Evolutionary conservation across 2,113 vertebrate species (phyloP).

Genomic region (Rissa tridactyla): DNA sequence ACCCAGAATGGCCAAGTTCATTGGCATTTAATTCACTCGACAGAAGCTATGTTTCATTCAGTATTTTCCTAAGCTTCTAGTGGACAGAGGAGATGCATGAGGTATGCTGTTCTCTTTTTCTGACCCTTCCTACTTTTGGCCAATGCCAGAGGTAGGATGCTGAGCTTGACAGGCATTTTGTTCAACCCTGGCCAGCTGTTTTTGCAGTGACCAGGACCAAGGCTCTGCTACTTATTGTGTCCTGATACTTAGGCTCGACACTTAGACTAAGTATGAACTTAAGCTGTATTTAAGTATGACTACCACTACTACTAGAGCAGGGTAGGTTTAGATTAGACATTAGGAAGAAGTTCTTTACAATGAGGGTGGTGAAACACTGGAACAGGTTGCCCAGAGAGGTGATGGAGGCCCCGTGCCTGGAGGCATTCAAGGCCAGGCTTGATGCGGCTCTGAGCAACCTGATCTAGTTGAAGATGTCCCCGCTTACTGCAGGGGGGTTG

Average conservation of each 20-base stretch:
- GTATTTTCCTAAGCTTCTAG: neutral
- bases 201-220: neutral
- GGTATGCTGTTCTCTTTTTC: neutral
- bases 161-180: neutral
- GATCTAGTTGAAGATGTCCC: too few species aligned
- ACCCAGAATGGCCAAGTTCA: neutral
- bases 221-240: neutral
- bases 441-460: too few species aligned
- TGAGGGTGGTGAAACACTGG: too few species aligned
- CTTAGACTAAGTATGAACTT: neutral
- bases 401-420: too few species aligned
- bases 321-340: too few species aligned
- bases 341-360: too few species aligned
- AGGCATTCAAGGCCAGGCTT: too few species aligned
- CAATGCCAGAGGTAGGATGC: neutral
- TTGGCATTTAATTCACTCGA: neutral
- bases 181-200: neutral
- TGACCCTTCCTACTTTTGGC: neutral
- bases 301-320: too few species aligned
- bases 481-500: too few species aligned
- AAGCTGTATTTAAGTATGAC: neutral
- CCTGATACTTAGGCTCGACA: neutral
- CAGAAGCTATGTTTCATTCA: neutral
- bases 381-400: too few species aligned
- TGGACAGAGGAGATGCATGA: neutral